Percentiles rank a stretch among this genome's conserved stretches.
Evolutionary conservation across 2,113 vertebrate species (phyloP).

Genomic region (Prinia subflava): DNA sequence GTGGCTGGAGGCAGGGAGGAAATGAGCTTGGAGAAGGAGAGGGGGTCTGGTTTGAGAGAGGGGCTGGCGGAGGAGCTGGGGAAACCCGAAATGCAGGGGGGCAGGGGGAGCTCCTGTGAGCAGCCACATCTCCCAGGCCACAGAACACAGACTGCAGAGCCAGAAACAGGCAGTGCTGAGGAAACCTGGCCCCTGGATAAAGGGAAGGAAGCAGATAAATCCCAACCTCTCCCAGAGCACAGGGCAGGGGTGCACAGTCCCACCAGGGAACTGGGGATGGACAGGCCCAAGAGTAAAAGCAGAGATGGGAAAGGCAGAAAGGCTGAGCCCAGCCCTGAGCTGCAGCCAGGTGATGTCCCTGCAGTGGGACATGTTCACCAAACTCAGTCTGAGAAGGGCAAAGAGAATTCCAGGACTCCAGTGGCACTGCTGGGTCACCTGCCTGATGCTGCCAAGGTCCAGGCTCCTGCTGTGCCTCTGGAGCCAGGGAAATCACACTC

Average conservation of each 20-base stretch:
- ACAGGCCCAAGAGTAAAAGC: not conserved
- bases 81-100: not conserved
- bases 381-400: not conserved
- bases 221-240: not conserved
- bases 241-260: not conserved
- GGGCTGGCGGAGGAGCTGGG: not conserved
- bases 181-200: rapidly evolving
- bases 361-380: not conserved
- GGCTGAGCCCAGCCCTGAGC: not conserved
- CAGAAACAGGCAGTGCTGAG: not conserved
- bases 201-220: not conserved
- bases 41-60: not conserved
- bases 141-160: not conserved
- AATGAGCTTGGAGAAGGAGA: not conserved
- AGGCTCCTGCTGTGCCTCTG: not conserved
- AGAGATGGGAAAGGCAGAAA: not conserved
- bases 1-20: not conserved
- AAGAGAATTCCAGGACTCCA: not conserved
- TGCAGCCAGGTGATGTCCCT: not conserved
- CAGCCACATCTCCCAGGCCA: not conserved
- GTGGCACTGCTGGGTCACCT: not conserved
- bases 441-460: not conserved
- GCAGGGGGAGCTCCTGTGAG: not conserved
- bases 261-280: not conserved
- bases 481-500: not conserved